Conservation (phyloP, 2,797 vertebrate genomes). For the Molothrus ater region DNA sequence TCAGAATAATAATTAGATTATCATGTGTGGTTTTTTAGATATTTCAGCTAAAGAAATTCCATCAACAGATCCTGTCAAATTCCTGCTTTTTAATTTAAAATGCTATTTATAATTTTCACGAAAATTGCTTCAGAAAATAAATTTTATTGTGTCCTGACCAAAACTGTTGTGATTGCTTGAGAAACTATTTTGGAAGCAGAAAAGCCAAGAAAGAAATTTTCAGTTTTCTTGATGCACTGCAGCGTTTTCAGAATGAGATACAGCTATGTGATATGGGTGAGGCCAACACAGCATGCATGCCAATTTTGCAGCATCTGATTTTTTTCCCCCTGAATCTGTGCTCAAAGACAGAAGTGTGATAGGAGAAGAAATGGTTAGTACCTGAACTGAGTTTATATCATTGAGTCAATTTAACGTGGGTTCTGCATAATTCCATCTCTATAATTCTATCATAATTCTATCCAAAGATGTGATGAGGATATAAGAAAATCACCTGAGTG, state of each 20-base stretch:
- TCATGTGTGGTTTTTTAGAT: not conserved
- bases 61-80: not conserved
- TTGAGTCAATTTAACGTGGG: not conserved
- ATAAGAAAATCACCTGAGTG: not conserved
- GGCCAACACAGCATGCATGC: not conserved
- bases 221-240: not conserved
- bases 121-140: not conserved
- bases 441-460: too few relatives aligned
- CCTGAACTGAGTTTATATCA: not conserved
- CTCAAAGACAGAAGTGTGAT: not conserved
- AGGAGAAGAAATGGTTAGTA: not conserved
- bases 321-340: not conserved
- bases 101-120: not conserved
- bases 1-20: not conserved
- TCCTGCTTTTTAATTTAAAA: constrained; percentile 1
- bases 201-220: not conserved
- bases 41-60: not conserved
- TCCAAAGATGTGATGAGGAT: not conserved
- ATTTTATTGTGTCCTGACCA: not conserved
- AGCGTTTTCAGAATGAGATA: not conserved
- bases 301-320: not conserved
- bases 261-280: not conserved
- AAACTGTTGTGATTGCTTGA: not conserved
- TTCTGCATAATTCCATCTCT: not conserved
- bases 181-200: not conserved